A percentile compares a stretch with the other conserved stretches of the same genome.
Conservation (phyloP, 2,888 invertebrate genomes). For the Spialia ferax region DNA sequence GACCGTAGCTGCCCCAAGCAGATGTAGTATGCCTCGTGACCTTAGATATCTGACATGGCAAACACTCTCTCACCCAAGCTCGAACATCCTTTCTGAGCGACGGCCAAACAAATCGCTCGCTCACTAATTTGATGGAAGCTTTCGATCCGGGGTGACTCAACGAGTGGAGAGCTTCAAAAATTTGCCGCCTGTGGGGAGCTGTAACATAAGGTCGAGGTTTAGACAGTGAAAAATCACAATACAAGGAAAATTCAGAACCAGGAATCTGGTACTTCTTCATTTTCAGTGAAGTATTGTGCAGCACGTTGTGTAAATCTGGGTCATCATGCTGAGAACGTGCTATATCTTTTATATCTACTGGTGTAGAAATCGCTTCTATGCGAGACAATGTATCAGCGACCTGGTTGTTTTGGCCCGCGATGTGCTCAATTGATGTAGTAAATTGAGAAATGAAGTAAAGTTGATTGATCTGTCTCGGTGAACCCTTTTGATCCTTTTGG, state of each 20-base stretch:
- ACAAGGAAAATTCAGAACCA: background rate
- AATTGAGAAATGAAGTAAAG: too few relatives aligned
- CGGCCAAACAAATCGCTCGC: background rate
- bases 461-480: too few relatives aligned
- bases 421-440: too few relatives aligned
- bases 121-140: background rate
- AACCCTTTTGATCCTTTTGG: too few relatives aligned
- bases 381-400: too few relatives aligned
- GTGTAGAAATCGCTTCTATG: too few relatives aligned
- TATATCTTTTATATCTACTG: too few relatives aligned
- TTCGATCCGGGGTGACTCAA: background rate
- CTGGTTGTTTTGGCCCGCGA: too few relatives aligned
- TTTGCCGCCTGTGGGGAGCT: background rate
- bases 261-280: background rate
- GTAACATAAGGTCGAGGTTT: slow-evolving; percentile 1
- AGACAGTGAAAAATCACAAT: background rate
- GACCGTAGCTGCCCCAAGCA: background rate
- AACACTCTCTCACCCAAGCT: background rate
- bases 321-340: too few relatives aligned
- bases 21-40: background rate
- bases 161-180: background rate
- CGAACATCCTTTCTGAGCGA: background rate
- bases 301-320: too few relatives aligned
- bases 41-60: background rate
- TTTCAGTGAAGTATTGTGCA: background rate